Evolutionary conservation across 2,888 invertebrate species (phyloP), one percentile per base, ranked within the genome.

Genomic region (Caenorhabditis sp.): DNA sequence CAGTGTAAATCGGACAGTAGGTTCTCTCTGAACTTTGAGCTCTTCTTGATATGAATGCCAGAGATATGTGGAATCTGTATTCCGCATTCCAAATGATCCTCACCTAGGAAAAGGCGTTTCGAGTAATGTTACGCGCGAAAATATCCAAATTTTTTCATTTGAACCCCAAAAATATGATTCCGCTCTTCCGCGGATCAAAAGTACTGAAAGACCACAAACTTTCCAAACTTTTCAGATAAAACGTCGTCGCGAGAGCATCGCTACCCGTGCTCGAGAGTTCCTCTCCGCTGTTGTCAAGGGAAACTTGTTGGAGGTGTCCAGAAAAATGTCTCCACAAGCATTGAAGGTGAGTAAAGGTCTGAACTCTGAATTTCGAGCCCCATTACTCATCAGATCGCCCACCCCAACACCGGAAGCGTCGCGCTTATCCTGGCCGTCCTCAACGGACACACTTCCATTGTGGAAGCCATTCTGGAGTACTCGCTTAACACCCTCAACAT

Each of bases 331-430:
- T 6, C 78, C 78, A 0, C 75, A 78, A 35, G 70, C 72, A 4
- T 45, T 78, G 17, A 78, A 75, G 62, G 79, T 80, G 20, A 20
- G 17, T 9, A 9, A 30, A 30, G 30, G 9, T 30, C 9, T 30
- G 30, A 22, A 13, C 20, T 24, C 30, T 9, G 9, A 30, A 20
- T 5, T 17, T 17, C 20, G 15, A 41, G n/a, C 15, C 17, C 15
- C 30, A n/a, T 32, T 39, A 5, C 22, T 22, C 13, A 37, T 24
- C 66, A 80, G 80, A 73, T 70, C 17, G 71, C 65, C 13, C 87
- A 87, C 63, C 87, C 87, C 2, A 53, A 66, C n/a, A 87, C 87
- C 8, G 79, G 84, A 52, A 72, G 80, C 61, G 79, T 85, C 2
- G 74, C 82, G 3, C 68, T 87, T 9, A 84, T 83, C 48, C 70